Conservation (phyloP, 2,797 vertebrate genomes). For the Characodon lateralis region DNA sequence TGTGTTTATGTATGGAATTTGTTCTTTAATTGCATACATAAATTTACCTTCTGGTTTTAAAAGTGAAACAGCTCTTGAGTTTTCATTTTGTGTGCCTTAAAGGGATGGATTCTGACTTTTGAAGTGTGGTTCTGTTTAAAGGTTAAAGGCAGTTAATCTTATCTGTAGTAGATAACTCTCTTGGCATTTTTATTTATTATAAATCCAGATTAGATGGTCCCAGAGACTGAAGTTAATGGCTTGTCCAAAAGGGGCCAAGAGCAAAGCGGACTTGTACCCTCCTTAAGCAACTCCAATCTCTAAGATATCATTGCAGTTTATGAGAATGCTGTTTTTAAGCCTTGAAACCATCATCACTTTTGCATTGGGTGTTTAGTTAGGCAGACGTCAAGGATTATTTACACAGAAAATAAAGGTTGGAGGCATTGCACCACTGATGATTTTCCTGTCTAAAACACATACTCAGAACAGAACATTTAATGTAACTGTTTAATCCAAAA, state of each 20-base stretch:
- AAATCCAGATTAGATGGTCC: conserved; percentile 2
- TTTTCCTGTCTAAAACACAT: neutral
- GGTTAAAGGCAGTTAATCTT: neutral
- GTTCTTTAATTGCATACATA: neutral
- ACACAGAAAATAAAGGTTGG: neutral
- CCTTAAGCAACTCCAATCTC: neutral
- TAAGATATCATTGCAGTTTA: neutral
- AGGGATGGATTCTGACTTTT: neutral
- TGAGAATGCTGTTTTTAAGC: neutral
- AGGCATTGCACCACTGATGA: neutral
- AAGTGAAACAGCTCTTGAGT: conserved; percentile 9
- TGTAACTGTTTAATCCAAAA: neutral
- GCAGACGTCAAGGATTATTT: neutral
- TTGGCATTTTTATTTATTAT: conserved; percentile 3
- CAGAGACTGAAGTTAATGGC: too few relatives aligned
- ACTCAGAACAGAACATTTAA: neutral
- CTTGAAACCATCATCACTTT: neutral
- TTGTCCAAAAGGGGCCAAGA: neutral
- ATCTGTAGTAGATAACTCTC: neutral
- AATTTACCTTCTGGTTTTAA: neutral
- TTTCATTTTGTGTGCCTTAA: neutral
- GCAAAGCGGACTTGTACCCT: neutral
- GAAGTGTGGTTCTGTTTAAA: neutral
- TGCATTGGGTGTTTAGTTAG: neutral
- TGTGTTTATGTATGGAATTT: conserved; percentile 24